Evolutionary conservation across 2,888 invertebrate species (phyloP).

Genomic region (Lissonota sp.): DNA sequence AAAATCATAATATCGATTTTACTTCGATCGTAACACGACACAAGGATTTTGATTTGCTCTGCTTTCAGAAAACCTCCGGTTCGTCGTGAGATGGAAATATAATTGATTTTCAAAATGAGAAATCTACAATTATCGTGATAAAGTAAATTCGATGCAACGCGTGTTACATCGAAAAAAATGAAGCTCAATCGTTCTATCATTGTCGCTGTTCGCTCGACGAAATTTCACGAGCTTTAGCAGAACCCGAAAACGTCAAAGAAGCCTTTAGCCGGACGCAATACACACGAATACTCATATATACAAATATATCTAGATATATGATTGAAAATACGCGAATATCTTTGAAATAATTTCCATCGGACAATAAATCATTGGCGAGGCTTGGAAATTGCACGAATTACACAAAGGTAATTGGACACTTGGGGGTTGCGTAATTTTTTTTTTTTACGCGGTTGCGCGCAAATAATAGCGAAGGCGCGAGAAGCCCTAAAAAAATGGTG

Average conservation of each 20-base stretch:
- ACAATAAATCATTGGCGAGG: background rate
- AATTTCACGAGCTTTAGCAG: conserved; percentile 33
- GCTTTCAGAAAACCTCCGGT: conserved; percentile 33
- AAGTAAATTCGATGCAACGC: conserved; percentile 39
- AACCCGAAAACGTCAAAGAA: conserved; percentile 44
- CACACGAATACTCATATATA: background rate
- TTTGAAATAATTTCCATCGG: background rate
- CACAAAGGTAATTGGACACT: conserved; percentile 44
- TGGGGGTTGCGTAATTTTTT: too few relatives aligned
- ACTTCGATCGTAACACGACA: background rate
- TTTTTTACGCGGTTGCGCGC: too few relatives aligned
- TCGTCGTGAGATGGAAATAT: background rate
- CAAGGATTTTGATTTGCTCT: background rate
- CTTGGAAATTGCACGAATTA: background rate
- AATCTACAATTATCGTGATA: conserved; percentile 29
- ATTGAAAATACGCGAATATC: background rate
- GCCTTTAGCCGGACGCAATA: conserved; percentile 38
- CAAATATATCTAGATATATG: background rate
- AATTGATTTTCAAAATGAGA: conserved; percentile 21
- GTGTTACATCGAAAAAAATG: conserved; percentile 54
- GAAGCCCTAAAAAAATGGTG: too few relatives aligned
- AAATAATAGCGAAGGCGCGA: too few relatives aligned
- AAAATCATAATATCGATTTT: background rate
- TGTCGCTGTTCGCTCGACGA: conserved; percentile 32
- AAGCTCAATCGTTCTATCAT: conserved; percentile 37